Conservation (phyloP, 2,888 invertebrate genomes). For the Luperina nickerlii region DNA sequence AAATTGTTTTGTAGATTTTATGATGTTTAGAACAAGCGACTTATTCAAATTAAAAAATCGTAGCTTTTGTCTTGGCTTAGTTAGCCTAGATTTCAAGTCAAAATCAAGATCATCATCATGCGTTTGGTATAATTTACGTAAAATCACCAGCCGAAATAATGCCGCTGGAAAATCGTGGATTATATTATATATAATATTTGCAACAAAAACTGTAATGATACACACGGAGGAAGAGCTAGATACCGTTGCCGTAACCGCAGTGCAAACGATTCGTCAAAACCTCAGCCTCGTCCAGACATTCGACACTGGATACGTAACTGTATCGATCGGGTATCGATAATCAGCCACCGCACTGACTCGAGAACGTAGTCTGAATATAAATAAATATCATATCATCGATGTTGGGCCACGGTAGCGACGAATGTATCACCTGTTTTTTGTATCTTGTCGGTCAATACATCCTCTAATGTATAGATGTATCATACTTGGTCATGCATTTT, state of each 20-base stretch:
- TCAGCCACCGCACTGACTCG: conserved; percentile 24
- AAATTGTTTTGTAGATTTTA: not conserved
- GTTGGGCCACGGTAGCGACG: conserved; percentile 1
- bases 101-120: not conserved
- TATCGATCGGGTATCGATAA: conserved; percentile 49
- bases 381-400: not conserved
- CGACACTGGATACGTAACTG: conserved; percentile 55
- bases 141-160: not conserved
- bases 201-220: conserved; percentile 38
- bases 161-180: conserved; percentile 4
- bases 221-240: not conserved
- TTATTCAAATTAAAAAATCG: not conserved
- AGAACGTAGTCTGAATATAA: not conserved
- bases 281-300: conserved; percentile 47
- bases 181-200: conserved; percentile 15
- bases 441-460: conserved; percentile 10
- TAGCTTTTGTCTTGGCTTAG: not conserved
- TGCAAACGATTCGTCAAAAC: conserved; percentile 34
- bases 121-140: not conserved
- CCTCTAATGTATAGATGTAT: not conserved
- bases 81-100: not conserved
- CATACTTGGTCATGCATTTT: not conserved
- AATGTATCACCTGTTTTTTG: conserved; percentile 11
- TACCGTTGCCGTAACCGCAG: conserved; percentile 59
- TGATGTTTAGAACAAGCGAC: not conserved